Evolutionary conservation across 2,113 vertebrate genomes (phyloP).

Genomic region (Tor tambroides): DNA sequence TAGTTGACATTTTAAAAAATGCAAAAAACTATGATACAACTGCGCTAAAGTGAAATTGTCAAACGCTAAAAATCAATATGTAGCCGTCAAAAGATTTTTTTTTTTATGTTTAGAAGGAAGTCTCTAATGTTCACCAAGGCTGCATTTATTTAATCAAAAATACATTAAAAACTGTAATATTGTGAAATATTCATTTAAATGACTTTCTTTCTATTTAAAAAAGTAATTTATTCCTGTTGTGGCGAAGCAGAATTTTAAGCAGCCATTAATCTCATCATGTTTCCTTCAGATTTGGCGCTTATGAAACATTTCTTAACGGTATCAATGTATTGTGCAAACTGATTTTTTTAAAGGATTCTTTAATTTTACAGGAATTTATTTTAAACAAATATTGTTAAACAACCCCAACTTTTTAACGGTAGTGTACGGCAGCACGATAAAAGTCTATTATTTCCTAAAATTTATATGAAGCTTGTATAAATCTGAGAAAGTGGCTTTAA

Average conservation of each 20-base stretch:
- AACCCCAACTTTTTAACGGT: background rate
- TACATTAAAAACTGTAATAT: background rate
- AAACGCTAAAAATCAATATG: background rate
- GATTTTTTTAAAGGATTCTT: background rate
- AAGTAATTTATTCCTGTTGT: background rate
- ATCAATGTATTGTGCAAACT: background rate
- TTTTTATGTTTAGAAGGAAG: background rate
- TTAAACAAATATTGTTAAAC: background rate
- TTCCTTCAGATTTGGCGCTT: background rate
- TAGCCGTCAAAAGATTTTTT: background rate
- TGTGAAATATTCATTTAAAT: background rate
- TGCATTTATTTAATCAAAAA: background rate
- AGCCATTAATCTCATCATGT: background rate
- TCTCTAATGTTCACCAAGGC: background rate
- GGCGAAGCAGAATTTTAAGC: background rate
- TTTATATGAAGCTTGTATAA: background rate
- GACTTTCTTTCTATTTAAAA: background rate
- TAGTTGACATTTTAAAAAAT: constrained; percentile 49
- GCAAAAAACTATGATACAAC: background rate
- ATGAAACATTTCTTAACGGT: background rate
- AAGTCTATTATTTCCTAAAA: background rate
- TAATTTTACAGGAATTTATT: background rate
- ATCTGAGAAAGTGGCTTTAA: background rate
- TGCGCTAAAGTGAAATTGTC: background rate
- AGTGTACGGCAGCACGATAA: background rate